These are phyloP conservation scores for Poecilobothrus nobilitatus DNA, from an alignment of 2,888 invertebrate species.

Conservation along the genomic window DNA sequence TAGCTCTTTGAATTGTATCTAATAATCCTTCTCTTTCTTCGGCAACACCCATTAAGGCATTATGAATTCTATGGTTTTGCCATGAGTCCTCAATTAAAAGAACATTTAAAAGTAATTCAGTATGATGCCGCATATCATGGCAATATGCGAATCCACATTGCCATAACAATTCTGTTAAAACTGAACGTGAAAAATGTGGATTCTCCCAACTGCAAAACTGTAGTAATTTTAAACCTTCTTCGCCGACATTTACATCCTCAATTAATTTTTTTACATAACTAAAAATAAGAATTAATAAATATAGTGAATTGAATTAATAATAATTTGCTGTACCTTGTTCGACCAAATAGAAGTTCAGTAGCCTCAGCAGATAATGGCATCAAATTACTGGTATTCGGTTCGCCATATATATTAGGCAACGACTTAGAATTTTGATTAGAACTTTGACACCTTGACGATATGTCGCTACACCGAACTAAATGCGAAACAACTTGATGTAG, in stretches of 20 bases:
- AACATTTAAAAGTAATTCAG: conserved; percentile 79
- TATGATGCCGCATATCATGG: conserved; percentile 86
- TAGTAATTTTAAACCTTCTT: conserved; percentile 80
- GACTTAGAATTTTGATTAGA: conserved; percentile 48
- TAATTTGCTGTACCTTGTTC: conserved; percentile 55
- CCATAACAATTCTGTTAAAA: conserved; percentile 85
- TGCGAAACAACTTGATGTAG: conserved; percentile 88
- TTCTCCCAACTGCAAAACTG: conserved; percentile 97
- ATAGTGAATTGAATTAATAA: neutral
- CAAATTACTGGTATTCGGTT: conserved; percentile 49
- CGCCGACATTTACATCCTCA: conserved; percentile 86
- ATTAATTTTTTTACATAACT: conserved; percentile 91
- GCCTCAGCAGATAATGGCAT: conserved; percentile 66
- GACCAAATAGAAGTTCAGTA: conserved; percentile 71
- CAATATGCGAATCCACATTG: conserved; percentile 82
- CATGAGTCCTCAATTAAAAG: conserved; percentile 89
- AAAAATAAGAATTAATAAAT: conserved; percentile 16
- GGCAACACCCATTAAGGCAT: conserved; percentile 78
- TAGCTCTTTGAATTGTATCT: conserved; percentile 85
- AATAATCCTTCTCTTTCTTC: conserved; percentile 86
- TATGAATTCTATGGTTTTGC: conserved; percentile 90
- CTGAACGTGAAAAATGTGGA: conserved; percentile 81
- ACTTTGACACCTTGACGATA: conserved; percentile 59
- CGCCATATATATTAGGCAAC: conserved; percentile 66
- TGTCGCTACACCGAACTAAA: conserved; percentile 86